Conservation (phyloP, 2,888 invertebrate species). For the Zeuzera pyrina region DNA sequence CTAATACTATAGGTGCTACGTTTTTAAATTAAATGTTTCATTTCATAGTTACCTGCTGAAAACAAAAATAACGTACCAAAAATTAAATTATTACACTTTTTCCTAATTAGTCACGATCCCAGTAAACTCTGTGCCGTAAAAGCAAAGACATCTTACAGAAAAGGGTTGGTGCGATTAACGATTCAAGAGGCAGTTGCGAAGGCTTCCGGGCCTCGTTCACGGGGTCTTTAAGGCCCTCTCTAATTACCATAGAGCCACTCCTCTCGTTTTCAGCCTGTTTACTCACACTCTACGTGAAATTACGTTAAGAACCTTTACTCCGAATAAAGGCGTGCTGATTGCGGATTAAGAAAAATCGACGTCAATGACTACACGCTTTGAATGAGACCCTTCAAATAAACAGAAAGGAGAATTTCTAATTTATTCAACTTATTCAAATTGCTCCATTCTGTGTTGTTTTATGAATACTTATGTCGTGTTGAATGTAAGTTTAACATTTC, state of each 20-base stretch:
- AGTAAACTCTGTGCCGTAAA: too few species aligned
- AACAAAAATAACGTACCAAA: too few species aligned
- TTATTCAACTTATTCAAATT: constrained; percentile 22
- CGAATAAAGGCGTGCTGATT: constrained; percentile 25
- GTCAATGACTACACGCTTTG: background rate
- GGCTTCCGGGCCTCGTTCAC: constrained; percentile 16
- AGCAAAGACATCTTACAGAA: constrained; percentile 29
- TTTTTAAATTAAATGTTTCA: too few species aligned
- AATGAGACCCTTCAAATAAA: constrained; percentile 8
- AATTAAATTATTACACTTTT: too few species aligned
- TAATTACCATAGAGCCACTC: constrained; percentile 49
- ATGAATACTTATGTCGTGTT: too few species aligned
- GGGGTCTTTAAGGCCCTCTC: constrained; percentile 17
- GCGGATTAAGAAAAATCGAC: constrained; percentile 31
- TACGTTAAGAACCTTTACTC: constrained; percentile 28
- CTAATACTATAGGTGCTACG: background rate
- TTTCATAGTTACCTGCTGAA: too few species aligned
- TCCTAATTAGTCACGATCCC: constrained; percentile 42
- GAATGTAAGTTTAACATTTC: too few species aligned
- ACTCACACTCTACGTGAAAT: constrained; percentile 38
- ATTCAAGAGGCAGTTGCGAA: constrained; percentile 46
- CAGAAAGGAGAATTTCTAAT: constrained; percentile 23
- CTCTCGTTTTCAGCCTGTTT: constrained; percentile 44
- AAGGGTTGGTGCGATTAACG: constrained; percentile 45
- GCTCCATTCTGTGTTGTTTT: too few species aligned